Evolutionary conservation across 2,888 invertebrate genomes (phyloP).

Genomic region (Torymus texanus): DNA sequence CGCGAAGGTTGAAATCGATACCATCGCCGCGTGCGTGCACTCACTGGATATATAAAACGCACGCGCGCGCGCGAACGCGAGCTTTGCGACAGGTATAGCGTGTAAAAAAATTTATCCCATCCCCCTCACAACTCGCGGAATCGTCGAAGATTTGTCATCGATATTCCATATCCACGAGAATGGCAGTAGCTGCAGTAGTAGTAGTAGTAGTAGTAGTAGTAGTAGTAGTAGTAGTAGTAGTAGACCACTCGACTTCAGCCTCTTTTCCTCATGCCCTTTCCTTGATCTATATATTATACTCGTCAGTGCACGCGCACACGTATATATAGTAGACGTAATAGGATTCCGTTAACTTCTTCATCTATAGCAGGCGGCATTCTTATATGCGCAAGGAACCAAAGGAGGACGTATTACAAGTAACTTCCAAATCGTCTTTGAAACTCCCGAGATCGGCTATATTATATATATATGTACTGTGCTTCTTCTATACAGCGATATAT

Average conservation of each 20-base stretch:
- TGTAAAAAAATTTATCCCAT: slow-evolving; percentile 12
- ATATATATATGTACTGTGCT: not conserved
- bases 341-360: slow-evolving; percentile 48
- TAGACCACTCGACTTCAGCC: too few species aligned
- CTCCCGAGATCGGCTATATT: slow-evolving; percentile 19
- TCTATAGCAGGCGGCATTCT: not conserved
- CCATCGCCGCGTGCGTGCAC: too few species aligned
- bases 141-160: slow-evolving; percentile 39
- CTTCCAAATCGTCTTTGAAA: slow-evolving; percentile 40
- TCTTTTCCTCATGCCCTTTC: not conserved
- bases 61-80: too few species aligned
- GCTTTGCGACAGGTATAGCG: not conserved
- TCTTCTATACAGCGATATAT: too few species aligned
- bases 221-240: too few species aligned
- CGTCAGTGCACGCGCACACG: not conserved
- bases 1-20: too few species aligned
- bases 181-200: too few species aligned
- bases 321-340: slow-evolving; percentile 10
- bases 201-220: too few species aligned
- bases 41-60: too few species aligned
- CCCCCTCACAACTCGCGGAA: slow-evolving; percentile 4
- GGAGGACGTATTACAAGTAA: not conserved
- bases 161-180: slow-evolving; percentile 21
- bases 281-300: slow-evolving; percentile 1
- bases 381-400: not conserved